Evolutionary conservation across 2,888 invertebrate genomes (phyloP).

Genomic region (Drosophila nr. medialis): DNA sequence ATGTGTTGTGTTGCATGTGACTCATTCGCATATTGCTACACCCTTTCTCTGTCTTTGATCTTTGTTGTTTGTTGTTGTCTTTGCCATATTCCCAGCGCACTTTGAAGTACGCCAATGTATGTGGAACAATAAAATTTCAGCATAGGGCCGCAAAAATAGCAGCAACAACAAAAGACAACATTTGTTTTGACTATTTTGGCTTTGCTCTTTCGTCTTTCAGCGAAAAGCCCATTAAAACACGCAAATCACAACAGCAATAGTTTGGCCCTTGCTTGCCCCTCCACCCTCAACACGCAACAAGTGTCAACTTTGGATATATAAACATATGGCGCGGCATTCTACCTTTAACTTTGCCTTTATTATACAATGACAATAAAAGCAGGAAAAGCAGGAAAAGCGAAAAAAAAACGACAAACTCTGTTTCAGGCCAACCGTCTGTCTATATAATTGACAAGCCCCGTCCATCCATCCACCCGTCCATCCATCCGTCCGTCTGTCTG

Average conservation of each 20-base stretch:
- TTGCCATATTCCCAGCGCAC: slow-evolving; percentile 54
- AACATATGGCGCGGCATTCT: slow-evolving; percentile 49
- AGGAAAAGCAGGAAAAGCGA: slow-evolving; percentile 34
- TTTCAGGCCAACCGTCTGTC: slow-evolving; percentile 74
- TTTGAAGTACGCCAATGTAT: slow-evolving; percentile 60
- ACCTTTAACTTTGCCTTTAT: slow-evolving; percentile 65
- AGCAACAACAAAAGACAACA: slow-evolving; percentile 2
- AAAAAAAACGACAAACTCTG: slow-evolving; percentile 18
- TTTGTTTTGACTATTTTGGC: slow-evolving; percentile 29
- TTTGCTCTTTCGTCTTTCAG: slow-evolving; percentile 41
- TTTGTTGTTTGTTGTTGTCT: slow-evolving; percentile 64
- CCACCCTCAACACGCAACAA: slow-evolving; percentile 70
- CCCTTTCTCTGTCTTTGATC: slow-evolving; percentile 62
- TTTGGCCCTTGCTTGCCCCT: slow-evolving; percentile 1
- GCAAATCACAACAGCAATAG: slow-evolving; percentile 43
- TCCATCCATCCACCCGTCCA: background rate
- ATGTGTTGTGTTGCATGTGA: slow-evolving; percentile 35
- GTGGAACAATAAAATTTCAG: slow-evolving; percentile 63
- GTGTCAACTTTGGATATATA: slow-evolving; percentile 63
- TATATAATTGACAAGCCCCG: slow-evolving; percentile 56
- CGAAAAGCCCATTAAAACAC: slow-evolving; percentile 48
- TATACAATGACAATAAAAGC: slow-evolving; percentile 71
- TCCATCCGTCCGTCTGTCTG: background rate
- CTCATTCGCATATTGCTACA: slow-evolving; percentile 42
- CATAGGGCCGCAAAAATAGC: slow-evolving; percentile 12